These are phyloP conservation scores for Nemotelus pantherinus DNA, from an alignment of 2,888 invertebrate genomes.

Conservation along the genomic window DNA sequence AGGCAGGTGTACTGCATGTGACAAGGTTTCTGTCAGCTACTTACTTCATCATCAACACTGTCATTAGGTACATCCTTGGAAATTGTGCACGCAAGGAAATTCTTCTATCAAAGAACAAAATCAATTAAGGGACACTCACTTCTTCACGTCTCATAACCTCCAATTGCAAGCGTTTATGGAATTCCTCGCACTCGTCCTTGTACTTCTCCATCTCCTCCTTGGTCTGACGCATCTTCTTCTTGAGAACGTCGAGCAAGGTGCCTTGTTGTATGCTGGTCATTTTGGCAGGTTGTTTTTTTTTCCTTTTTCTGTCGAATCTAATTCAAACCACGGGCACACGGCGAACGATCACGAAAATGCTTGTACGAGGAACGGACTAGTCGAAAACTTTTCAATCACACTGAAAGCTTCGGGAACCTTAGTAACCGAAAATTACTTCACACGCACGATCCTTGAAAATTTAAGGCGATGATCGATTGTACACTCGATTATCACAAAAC, in stretches of 20 bases:
- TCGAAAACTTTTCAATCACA: not conserved
- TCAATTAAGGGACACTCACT: slow-evolving; percentile 74
- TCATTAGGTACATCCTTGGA: not conserved
- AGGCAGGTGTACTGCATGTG: not conserved
- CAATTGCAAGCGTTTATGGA: slow-evolving; percentile 92
- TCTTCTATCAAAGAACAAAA: not conserved
- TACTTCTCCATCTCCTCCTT: slow-evolving; percentile 99
- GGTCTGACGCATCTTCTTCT: slow-evolving; percentile 99
- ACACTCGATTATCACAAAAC: slow-evolving; percentile 16
- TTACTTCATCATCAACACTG: too few species aligned
- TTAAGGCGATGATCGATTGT: not conserved
- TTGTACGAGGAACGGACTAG: not conserved
- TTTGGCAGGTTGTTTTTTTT: slow-evolving; percentile 55
- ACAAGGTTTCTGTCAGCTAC: slow-evolving; percentile 10
- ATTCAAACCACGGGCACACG: not conserved
- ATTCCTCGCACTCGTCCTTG: slow-evolving; percentile 97
- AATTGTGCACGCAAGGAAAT: slow-evolving; percentile 5
- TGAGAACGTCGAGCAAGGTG: slow-evolving; percentile 94
- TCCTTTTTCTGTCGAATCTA: not conserved
- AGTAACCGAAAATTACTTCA: not conserved
- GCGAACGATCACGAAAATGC: not conserved
- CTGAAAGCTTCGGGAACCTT: slow-evolving; percentile 6
- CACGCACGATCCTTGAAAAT: slow-evolving; percentile 8
- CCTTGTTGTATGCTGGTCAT: slow-evolving; percentile 93
- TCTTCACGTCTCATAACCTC: slow-evolving; percentile 97